Conservation (phyloP, 2,888 invertebrate species). For the Prenolepis imparis region DNA sequence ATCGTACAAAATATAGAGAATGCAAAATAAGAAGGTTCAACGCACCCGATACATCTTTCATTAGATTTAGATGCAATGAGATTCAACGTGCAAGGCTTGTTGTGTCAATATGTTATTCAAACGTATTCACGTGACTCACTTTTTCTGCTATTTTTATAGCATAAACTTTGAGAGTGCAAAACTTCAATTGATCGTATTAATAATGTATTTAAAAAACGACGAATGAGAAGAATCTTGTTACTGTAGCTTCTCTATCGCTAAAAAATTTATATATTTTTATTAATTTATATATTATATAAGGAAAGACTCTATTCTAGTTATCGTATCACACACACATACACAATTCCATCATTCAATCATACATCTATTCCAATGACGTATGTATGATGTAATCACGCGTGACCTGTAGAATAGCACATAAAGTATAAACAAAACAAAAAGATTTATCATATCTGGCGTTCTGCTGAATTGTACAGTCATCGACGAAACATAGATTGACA, state of each 20-base stretch:
- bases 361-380: neutral
- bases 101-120: neutral
- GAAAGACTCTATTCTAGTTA: neutral
- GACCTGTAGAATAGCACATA: neutral
- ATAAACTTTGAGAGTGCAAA: neutral
- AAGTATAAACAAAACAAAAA: neutral
- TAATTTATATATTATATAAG: neutral
- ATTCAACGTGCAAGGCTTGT: neutral
- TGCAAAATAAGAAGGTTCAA: conserved; percentile 2
- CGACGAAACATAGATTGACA: neutral
- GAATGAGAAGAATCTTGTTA: neutral
- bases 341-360: neutral
- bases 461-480: neutral
- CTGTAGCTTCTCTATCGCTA: neutral
- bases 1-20: conserved; percentile 19
- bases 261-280: neutral
- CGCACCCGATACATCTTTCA: neutral
- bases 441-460: neutral
- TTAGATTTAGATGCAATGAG: neutral
- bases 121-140: neutral
- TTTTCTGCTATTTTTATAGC: neutral
- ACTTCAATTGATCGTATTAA: neutral
- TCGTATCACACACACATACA: neutral
- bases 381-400: neutral
- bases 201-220: neutral